Base-by-base conservation (phyloP, 2,797 vertebrate genomes). In the Pteropus rufus region DNA sequence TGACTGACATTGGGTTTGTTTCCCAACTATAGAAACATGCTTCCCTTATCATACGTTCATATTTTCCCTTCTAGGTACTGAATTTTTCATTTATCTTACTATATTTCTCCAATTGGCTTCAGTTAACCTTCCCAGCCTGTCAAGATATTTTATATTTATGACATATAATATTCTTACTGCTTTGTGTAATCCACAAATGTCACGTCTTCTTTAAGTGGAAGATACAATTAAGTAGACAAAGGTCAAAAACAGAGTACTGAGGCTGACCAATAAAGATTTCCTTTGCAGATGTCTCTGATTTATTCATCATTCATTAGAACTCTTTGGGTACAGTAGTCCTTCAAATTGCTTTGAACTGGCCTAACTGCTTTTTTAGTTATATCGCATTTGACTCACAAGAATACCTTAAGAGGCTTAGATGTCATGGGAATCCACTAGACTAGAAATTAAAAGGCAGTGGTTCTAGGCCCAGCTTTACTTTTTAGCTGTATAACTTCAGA, bases 81-180 rank as follows among this genome's bases (percentile, higher is more conserved):
- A 95, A 81, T 15, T 86, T 91, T 81, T 92, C 41, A 72, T 41
- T 94, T 64, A 36, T 58, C 41, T 69, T 26, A 89, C n/a, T 84
- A 67, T n/a, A 34, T 90, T 52, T 90, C n/a, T 83, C 52, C 72
- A 81, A 49, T 62, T 60, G 70, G 39, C 62, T 77, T 67, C 54
- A 41, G 70, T 83, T n/a, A 26, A 60, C 52, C 39, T 83, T 76
- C 23, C 49, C 23, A 83, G n/a, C 3, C 16, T 76, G 49, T 54
- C 72, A 79, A 94, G 34, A 29, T 60, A 73, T 62, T 44, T 81
- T 73, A 44, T 10, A 34, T 64, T 54, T 72, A 81, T 44, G 29
- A 84, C 41, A 77, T 62, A 34, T 46, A 52, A 79, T 79, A 52
- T 24, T 44, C 67, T 46, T 44, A 49, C 9, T 77, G 41, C 52